Evolutionary conservation across 2,888 invertebrate genomes (phyloP).

Genomic region (Chironomus riparius): DNA sequence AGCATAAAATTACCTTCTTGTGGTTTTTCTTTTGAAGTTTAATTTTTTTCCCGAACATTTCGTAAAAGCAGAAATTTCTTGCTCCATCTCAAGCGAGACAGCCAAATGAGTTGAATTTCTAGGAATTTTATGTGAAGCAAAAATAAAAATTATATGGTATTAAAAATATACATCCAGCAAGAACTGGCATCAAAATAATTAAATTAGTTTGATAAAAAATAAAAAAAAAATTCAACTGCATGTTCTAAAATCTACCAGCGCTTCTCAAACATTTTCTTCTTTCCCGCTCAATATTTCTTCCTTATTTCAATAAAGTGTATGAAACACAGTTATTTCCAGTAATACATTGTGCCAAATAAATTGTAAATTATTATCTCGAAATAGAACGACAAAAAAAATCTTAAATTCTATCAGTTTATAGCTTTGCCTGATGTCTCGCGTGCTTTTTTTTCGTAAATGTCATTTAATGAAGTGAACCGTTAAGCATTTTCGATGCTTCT

Average conservation of each 20-base stretch:
- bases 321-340: too few species aligned
- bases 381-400: too few species aligned
- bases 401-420: background rate
- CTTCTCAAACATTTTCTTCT: background rate
- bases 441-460: background rate
- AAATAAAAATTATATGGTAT: background rate
- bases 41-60: background rate
- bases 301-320: too few species aligned
- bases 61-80: background rate
- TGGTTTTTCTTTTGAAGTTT: constrained; percentile 11
- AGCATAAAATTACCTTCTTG: constrained; percentile 26
- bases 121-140: background rate
- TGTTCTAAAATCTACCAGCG: background rate
- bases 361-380: too few species aligned
- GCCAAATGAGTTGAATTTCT: background rate
- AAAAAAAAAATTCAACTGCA: too few species aligned
- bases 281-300: too few species aligned
- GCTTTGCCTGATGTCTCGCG: background rate
- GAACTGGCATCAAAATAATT: background rate
- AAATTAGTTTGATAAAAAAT: background rate
- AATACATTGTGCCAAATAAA: too few species aligned
- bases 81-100: background rate
- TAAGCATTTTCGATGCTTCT: constrained; percentile 7
- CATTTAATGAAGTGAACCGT: constrained; percentile 26
- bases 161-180: background rate